Evolutionary conservation across 2,113 vertebrate species (phyloP).

Genomic region (Athene noctua): DNA sequence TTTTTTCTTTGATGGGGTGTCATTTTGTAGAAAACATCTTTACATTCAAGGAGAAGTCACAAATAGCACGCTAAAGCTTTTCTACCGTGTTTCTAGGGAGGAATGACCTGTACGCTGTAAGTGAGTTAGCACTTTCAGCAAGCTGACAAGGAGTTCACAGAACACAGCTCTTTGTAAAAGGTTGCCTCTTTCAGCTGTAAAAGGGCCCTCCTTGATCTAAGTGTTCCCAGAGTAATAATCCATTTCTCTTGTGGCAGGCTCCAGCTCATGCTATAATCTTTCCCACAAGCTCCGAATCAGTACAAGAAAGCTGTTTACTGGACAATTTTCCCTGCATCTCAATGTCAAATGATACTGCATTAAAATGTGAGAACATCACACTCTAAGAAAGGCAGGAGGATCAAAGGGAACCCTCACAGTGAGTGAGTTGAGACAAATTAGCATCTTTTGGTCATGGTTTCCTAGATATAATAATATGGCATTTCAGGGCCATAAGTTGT

Average conservation of each 20-base stretch:
- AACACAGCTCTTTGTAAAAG: constrained; percentile 20
- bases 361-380: constrained; percentile 15
- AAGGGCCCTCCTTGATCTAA: constrained; percentile 31
- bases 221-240: constrained; percentile 18
- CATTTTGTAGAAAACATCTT: constrained; percentile 13
- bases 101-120: constrained; percentile 4
- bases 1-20: background rate
- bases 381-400: constrained; percentile 11
- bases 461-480: constrained; percentile 41
- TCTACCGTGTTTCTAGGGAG: background rate
- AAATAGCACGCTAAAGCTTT: background rate
- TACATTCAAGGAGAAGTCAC: background rate
- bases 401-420: constrained; percentile 20
- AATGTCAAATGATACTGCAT: background rate
- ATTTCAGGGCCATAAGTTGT: constrained; percentile 29
- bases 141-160: constrained; percentile 29
- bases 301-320: constrained; percentile 20
- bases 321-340: constrained; percentile 9
- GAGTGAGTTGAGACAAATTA: constrained; percentile 9
- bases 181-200: constrained; percentile 18
- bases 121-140: constrained; percentile 55
- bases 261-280: background rate
- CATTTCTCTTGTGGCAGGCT: constrained; percentile 18
- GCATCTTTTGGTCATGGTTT: constrained; percentile 63
- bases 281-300: constrained; percentile 32